These are phyloP conservation scores for Chromis chromis DNA, from an alignment of 2,797 vertebrate species.

Conservation along the genomic window DNA sequence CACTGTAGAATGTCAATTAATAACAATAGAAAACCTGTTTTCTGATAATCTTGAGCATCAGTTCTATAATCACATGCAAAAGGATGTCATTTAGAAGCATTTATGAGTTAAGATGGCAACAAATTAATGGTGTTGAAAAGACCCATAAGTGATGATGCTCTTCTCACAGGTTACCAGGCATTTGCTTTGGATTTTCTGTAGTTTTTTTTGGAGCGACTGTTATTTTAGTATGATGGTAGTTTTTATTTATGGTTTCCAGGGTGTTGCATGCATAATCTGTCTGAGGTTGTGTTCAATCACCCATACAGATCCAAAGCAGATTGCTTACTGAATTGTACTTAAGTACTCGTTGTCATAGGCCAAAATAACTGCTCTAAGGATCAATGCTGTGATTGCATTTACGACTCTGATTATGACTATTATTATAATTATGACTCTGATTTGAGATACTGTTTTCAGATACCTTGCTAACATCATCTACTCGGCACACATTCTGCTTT, in stretches of 20 bases:
- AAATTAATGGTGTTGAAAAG: neutral
- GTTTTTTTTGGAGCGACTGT: neutral
- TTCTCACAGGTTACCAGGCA: neutral
- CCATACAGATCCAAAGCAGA: neutral
- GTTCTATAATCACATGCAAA: neutral
- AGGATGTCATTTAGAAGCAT: neutral
- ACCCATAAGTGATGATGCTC: neutral
- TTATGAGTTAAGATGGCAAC: neutral
- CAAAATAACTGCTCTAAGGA: neutral
- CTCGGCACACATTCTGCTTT: conserved; percentile 8
- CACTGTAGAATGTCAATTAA: neutral
- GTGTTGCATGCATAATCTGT: neutral
- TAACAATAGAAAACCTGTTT: neutral
- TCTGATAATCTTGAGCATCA: neutral
- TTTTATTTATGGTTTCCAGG: too few relatives aligned
- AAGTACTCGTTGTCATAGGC: neutral
- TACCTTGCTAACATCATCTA: neutral
- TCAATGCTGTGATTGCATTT: neutral
- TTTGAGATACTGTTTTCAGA: neutral
- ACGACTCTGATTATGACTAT: neutral
- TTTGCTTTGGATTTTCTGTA: neutral
- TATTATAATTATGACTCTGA: neutral
- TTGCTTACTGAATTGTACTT: neutral
- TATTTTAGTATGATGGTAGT: neutral
- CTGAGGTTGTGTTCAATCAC: neutral